Percentiles rank a stretch among this genome's conserved stretches.
These are phyloP conservation scores for Magallana angulata DNA, from an alignment of 1,140 invertebrate genomes.

Conservation along the genomic window DNA sequence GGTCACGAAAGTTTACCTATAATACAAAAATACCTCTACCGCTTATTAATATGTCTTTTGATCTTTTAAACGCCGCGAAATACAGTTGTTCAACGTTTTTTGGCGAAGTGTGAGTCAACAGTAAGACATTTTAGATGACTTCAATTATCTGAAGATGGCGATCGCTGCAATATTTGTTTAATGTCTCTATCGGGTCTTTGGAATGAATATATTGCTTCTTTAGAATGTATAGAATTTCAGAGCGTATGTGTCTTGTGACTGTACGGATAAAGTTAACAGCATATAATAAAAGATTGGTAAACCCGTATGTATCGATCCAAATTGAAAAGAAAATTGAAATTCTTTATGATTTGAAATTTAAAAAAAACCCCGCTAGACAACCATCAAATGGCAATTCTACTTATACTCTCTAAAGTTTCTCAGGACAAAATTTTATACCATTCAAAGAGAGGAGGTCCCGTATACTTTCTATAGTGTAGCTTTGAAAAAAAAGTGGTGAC, in stretches of 20 bases:
- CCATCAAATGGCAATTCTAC: too few species aligned
- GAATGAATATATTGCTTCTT: neutral
- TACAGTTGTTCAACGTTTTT: constrained; percentile 18
- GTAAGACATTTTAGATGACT: neutral
- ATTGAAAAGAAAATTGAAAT: neutral
- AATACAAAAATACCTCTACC: constrained; percentile 25
- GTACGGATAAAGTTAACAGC: neutral
- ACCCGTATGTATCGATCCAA: neutral
- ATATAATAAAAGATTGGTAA: neutral
- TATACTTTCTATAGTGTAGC: too few species aligned
- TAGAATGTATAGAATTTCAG: neutral
- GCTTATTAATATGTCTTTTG: constrained; percentile 37
- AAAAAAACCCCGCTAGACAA: too few species aligned
- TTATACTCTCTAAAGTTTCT: too few species aligned
- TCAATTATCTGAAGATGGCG: constrained; percentile 10
- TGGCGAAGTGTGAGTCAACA: constrained; percentile 21
- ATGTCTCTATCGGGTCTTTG: neutral
- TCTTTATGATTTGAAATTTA: too few species aligned
- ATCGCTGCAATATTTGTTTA: constrained; percentile 8
- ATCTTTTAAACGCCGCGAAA: constrained; percentile 27
- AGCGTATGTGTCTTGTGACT: neutral
- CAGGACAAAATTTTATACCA: too few species aligned
- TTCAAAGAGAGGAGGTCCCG: too few species aligned
- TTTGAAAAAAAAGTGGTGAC: too few species aligned
- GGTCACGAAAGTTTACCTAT: constrained; percentile 31